These are phyloP conservation scores for Homalodisca vitripennis DNA, from an alignment of 1,140 invertebrate genomes.

Conservation along the genomic window DNA sequence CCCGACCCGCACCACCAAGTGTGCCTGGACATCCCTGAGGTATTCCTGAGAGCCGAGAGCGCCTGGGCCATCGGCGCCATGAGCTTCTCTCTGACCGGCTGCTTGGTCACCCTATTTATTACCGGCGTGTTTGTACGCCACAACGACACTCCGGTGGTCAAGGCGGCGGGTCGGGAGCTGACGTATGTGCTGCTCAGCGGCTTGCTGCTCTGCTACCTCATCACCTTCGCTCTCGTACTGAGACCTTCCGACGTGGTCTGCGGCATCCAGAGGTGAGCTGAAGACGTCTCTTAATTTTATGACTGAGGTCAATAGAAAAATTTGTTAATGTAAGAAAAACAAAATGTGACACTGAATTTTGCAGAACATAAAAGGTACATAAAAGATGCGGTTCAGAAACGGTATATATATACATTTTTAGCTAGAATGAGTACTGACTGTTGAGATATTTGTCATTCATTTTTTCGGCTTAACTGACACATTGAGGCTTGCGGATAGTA, in stretches of 20 bases:
- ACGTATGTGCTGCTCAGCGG: constrained; percentile 84
- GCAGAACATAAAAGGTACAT: too few species aligned
- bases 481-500: too few species aligned
- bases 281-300: too few species aligned
- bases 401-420: too few species aligned
- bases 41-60: constrained; percentile 68
- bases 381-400: too few species aligned
- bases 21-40: constrained; percentile 78
- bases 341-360: too few species aligned
- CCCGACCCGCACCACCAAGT: constrained; percentile 72
- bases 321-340: too few species aligned
- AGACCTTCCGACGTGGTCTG: constrained; percentile 74
- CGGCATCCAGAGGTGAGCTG: constrained; percentile 71
- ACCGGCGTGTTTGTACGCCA: constrained; percentile 66
- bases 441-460: too few species aligned
- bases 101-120: constrained; percentile 70
- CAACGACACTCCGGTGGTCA: constrained; percentile 84
- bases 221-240: constrained; percentile 81
- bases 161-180: constrained; percentile 85
- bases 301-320: too few species aligned
- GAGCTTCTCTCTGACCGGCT: constrained; percentile 81
- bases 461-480: too few species aligned
- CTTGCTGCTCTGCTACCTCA: constrained; percentile 84
- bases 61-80: constrained; percentile 78
- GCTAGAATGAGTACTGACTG: too few species aligned